Evolutionary conservation across 2,113 vertebrate species (phyloP).

Genomic region (Reinhardtius hippoglossoides): DNA sequence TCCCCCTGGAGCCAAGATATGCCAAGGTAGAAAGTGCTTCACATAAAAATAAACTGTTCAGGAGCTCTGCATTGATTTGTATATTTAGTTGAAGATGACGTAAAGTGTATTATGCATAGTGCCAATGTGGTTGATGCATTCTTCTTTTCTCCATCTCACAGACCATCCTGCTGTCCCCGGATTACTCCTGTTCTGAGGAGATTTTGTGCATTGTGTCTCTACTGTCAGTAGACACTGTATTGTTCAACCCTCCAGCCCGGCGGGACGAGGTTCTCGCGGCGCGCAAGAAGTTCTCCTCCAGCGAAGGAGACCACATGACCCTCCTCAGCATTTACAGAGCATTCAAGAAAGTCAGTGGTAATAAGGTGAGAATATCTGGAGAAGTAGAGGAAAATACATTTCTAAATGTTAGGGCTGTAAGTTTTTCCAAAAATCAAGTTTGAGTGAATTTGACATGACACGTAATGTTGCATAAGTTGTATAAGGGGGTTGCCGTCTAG

Average conservation of each 20-base stretch:
- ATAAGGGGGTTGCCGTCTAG: too few relatives aligned
- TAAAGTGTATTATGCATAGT: not conserved
- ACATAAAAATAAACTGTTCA: not conserved
- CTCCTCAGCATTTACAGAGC: conserved; percentile 92
- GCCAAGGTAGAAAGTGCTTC: conserved; percentile 86
- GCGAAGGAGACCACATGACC: conserved; percentile 94
- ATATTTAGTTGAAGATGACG: not conserved
- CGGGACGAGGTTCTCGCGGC: conserved; percentile 88
- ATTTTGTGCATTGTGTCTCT: conserved; percentile 92
- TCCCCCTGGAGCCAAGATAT: conserved; percentile 94
- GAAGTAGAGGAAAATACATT: not conserved
- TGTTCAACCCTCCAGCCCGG: conserved; percentile 89
- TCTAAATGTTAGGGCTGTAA: too few relatives aligned
- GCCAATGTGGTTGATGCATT: not conserved
- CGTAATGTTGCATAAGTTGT: too few relatives aligned
- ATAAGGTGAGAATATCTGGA: conserved; percentile 83
- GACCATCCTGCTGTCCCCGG: conserved; percentile 92
- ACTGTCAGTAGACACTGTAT: conserved; percentile 93
- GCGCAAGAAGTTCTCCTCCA: conserved; percentile 93
- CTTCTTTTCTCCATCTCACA: conserved; percentile 60
- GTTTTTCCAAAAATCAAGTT: too few relatives aligned
- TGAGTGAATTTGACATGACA: too few relatives aligned
- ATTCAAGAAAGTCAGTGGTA: conserved; percentile 88
- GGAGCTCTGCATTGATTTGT: not conserved
- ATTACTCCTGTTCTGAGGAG: conserved; percentile 93